Evolutionary conservation across 2,113 vertebrate species (phyloP).

Genomic region (Corythornis vintsioides): DNA sequence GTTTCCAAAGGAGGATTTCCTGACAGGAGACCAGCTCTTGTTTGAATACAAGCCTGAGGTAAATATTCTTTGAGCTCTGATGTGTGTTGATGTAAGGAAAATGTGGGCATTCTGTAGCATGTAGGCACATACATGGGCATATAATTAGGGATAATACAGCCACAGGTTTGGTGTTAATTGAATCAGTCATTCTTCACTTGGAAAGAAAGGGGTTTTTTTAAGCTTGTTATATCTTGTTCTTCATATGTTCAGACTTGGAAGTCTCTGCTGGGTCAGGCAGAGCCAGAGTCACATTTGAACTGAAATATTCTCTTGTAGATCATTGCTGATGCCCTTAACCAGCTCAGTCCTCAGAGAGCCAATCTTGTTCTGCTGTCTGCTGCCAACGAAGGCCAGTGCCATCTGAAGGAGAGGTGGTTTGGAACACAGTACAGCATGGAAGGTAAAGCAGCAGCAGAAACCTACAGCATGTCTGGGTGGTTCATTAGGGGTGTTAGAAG

Average conservation of each 20-base stretch:
- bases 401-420: conserved; percentile 93
- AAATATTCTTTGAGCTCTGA: conserved; percentile 33
- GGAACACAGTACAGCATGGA: conserved; percentile 93
- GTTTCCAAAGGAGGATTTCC: conserved; percentile 89
- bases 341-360: conserved; percentile 88
- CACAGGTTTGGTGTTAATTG: not conserved
- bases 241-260: not conserved
- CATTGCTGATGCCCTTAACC: conserved; percentile 85
- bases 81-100: not conserved
- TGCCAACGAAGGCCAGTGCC: conserved; percentile 90
- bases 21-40: conserved; percentile 95
- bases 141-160: not conserved
- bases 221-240: not conserved
- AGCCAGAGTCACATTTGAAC: not conserved
- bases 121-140: not conserved
- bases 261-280: not conserved
- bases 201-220: not conserved
- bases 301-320: conserved; percentile 74
- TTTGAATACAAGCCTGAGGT: conserved; percentile 91
- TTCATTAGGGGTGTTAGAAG: not conserved
- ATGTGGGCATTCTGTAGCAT: not conserved
- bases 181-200: not conserved
- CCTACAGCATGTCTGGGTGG: not conserved
- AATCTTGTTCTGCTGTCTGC: conserved; percentile 94
- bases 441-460: conserved; percentile 74